Percentiles rank a stretch among this genome's conserved stretches.
phyloP scores from a whole-genome alignment of 2,113 vertebrate genomes.

The Puffinus mauretanicus region DNA sequence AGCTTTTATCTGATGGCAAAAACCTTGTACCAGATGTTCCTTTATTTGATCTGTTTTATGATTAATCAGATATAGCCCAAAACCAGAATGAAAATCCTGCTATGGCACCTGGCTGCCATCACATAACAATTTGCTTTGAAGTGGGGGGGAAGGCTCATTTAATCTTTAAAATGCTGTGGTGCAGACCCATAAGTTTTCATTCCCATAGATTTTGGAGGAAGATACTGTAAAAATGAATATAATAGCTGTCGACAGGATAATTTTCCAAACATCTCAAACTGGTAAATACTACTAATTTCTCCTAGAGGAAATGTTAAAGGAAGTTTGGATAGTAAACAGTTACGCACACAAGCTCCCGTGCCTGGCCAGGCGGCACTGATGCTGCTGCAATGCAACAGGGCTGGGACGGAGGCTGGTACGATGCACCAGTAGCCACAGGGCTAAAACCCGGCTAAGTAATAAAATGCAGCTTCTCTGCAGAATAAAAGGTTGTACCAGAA shows the following conservation, averaged over 20 bases:
- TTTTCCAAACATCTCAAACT: neutral
- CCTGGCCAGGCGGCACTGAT: neutral
- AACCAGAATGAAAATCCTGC: slow-evolving; percentile 39
- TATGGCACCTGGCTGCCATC: neutral
- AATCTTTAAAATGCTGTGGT: neutral
- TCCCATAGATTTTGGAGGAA: slow-evolving; percentile 1
- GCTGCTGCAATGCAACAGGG: rapidly evolving
- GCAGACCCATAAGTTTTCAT: neutral
- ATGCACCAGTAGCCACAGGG: neutral
- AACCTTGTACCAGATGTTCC: slow-evolving; percentile 19
- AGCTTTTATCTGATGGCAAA: slow-evolving; percentile 51
- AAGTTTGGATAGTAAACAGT: neutral
- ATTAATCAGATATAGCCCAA: slow-evolving; percentile 48
- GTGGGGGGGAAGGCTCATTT: neutral
- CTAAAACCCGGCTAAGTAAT: neutral
- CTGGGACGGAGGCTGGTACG: neutral
- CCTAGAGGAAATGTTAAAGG: neutral
- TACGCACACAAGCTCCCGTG: neutral
- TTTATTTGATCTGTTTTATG: slow-evolving; percentile 45
- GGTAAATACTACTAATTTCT: neutral
- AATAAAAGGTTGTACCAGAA: neutral
- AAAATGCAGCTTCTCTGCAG: neutral
- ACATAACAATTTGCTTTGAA: slow-evolving; percentile 1
- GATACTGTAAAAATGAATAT: slow-evolving; percentile 1
- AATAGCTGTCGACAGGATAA: neutral